phyloP scores from a whole-genome alignment of 2,888 invertebrate genomes.

The Ornithoptera alexandrae region DNA sequence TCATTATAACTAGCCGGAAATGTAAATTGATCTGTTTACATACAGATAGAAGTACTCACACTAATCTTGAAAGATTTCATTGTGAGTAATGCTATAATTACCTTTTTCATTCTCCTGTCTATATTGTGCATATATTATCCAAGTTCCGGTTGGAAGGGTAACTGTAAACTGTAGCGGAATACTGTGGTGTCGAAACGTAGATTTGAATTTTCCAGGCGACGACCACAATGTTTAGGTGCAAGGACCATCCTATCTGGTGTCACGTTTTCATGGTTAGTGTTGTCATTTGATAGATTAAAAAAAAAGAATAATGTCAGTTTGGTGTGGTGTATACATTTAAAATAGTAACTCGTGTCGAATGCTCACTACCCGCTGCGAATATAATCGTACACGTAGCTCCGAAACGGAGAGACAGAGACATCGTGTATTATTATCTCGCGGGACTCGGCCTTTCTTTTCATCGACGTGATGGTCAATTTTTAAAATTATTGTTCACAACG shows the following conservation, averaged over 20 bases:
- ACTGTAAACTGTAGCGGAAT: too few relatives aligned
- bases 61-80: too few relatives aligned
- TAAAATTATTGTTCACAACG: slow-evolving; percentile 55
- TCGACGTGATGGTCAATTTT: slow-evolving; percentile 60
- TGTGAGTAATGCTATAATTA: too few relatives aligned
- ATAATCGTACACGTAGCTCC: slow-evolving; percentile 18
- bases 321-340: background rate
- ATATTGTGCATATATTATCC: too few relatives aligned
- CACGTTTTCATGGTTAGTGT: background rate
- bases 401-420: slow-evolving; percentile 11
- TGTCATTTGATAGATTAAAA: background rate
- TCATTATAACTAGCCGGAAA: background rate
- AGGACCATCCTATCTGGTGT: too few relatives aligned
- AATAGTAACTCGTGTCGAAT: slow-evolving; percentile 4
- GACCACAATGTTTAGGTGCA: too few relatives aligned
- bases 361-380: slow-evolving; percentile 23
- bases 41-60: background rate
- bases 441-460: slow-evolving; percentile 45
- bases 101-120: too few relatives aligned
- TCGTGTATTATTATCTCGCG: slow-evolving; percentile 11
- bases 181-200: too few relatives aligned
- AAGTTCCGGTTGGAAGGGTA: too few relatives aligned
- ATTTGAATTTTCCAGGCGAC: too few relatives aligned
- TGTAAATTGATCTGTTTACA: slow-evolving; percentile 10
- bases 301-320: background rate